Conservation (phyloP, 2,888 invertebrate species). For the Macropis europaea region DNA sequence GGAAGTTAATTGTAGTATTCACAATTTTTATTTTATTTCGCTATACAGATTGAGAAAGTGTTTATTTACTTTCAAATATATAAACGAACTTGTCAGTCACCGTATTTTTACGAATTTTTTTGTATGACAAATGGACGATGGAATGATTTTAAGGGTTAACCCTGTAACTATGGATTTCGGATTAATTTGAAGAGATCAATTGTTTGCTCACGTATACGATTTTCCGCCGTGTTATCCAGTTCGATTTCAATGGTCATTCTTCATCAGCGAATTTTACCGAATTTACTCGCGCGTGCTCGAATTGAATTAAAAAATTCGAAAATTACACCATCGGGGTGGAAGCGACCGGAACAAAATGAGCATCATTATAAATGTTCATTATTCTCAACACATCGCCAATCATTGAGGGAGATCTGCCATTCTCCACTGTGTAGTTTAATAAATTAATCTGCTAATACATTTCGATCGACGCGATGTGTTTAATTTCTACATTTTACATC, state of each 20-base stretch:
- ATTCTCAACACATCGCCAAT: too few species aligned
- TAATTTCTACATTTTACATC: too few species aligned
- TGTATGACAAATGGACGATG: background rate
- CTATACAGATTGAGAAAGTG: too few species aligned
- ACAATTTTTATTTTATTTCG: too few species aligned
- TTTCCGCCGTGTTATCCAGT: conserved; percentile 65
- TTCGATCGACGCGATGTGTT: too few species aligned
- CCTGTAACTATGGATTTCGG: background rate
- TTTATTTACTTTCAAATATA: too few species aligned
- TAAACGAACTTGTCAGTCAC: too few species aligned
- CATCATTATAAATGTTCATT: too few species aligned
- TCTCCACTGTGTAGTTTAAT: too few species aligned
- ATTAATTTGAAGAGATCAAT: background rate
- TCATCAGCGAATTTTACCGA: background rate
- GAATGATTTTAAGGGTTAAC: conserved; percentile 30
- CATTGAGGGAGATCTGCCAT: too few species aligned
- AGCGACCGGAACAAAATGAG: conserved; percentile 11
- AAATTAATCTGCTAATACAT: too few species aligned
- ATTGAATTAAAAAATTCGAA: background rate
- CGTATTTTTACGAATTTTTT: background rate
- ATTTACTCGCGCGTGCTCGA: background rate
- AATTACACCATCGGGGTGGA: background rate
- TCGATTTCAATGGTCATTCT: conserved; percentile 68
- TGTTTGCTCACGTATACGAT: conserved; percentile 65
- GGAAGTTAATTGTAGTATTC: too few species aligned